These are phyloP conservation scores for Macrophya alboannulata DNA, from an alignment of 2,888 invertebrate species.

Conservation along the genomic window DNA sequence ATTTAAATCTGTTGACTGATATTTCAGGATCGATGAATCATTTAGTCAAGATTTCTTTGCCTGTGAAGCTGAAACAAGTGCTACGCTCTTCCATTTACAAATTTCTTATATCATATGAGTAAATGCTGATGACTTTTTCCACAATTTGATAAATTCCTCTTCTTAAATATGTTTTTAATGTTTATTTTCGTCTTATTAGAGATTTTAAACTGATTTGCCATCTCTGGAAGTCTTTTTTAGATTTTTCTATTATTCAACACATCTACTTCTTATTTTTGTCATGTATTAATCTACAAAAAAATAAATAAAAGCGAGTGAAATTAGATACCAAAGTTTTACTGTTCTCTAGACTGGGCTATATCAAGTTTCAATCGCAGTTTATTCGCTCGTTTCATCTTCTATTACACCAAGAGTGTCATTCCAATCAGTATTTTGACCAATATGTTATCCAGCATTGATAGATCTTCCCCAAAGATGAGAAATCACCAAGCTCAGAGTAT, in stretches of 20 bases:
- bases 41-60: background rate
- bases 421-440: too few species aligned
- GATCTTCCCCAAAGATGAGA: background rate
- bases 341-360: background rate
- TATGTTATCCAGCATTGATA: background rate
- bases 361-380: background rate
- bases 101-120: background rate
- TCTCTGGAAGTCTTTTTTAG: too few species aligned
- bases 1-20: background rate
- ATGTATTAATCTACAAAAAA: background rate
- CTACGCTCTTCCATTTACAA: background rate
- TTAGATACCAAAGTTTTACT: background rate
- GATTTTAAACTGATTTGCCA: too few species aligned
- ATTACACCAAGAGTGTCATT: too few species aligned
- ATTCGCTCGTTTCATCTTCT: too few species aligned
- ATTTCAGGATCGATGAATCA: background rate
- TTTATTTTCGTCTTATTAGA: too few species aligned
- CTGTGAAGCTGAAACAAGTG: background rate
- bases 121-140: background rate
- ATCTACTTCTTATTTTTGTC: too few species aligned
- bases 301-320: background rate
- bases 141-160: background rate
- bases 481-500: background rate
- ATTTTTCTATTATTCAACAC: too few species aligned
- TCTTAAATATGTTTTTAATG: background rate